A percentile compares a stretch with the other conserved stretches of the same genome.
These are phyloP conservation scores for Boulengerochromis microlepis DNA, from an alignment of 2,113 vertebrate species.

Conservation along the genomic window DNA sequence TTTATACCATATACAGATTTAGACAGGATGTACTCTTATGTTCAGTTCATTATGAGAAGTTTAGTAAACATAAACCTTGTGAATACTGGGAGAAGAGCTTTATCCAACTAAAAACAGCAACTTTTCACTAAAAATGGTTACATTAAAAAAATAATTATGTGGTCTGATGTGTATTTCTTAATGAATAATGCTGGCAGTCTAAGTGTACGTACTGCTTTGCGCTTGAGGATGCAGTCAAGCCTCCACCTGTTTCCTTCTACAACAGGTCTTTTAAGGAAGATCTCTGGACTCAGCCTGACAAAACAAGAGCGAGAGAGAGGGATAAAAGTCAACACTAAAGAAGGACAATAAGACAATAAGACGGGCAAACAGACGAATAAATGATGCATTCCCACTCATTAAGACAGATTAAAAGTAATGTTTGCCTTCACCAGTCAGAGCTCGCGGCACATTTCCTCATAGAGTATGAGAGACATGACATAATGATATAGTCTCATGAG, in stretches of 20 bases:
- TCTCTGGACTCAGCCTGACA: slow-evolving; percentile 90
- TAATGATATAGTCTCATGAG: slow-evolving; percentile 6
- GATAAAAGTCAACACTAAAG: background rate
- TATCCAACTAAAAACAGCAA: background rate
- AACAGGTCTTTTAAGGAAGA: slow-evolving; percentile 93
- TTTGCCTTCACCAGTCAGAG: background rate
- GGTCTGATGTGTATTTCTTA: background rate
- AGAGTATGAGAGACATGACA: slow-evolving; percentile 2
- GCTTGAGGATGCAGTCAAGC: slow-evolving; percentile 87
- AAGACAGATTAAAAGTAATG: background rate
- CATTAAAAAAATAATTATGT: background rate
- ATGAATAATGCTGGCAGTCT: background rate
- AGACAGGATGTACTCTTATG: background rate
- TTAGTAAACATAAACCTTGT: background rate
- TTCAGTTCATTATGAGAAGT: background rate
- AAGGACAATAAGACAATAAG: background rate
- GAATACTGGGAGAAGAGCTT: background rate
- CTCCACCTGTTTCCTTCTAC: slow-evolving; percentile 96
- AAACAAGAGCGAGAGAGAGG: background rate
- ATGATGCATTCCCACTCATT: background rate
- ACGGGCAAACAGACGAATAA: background rate
- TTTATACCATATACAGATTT: fast-evolving
- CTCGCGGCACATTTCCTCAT: background rate
- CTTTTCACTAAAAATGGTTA: background rate
- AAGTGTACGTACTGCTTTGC: slow-evolving; percentile 84